Evolutionary conservation across 1,140 invertebrate species (phyloP).

Genomic region (Caenorhabditis briggsae): DNA sequence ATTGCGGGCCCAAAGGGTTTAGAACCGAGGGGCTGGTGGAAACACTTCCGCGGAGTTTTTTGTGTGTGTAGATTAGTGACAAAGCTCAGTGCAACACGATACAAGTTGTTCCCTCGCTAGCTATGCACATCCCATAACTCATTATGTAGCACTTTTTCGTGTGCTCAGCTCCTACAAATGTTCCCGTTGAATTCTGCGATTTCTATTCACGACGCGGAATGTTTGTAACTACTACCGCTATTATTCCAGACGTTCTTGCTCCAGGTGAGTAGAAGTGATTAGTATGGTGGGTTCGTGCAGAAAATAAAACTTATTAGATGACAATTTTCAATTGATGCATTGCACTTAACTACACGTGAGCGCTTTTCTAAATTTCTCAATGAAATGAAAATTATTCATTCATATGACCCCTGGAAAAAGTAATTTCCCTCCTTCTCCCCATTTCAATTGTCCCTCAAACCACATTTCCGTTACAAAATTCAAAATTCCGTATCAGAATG

Average conservation of each 20-base stretch:
- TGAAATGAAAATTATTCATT: no score
- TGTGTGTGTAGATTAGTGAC: conserved; percentile 28
- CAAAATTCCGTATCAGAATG: background rate
- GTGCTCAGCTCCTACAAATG: background rate
- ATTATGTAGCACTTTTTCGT: conserved; percentile 56
- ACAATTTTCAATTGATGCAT: no score
- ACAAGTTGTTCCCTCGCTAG: background rate
- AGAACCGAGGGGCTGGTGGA: background rate
- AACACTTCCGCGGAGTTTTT: conserved; percentile 48
- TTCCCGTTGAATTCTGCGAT: conserved; percentile 16
- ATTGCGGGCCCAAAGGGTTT: background rate
- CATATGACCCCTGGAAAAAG: no score
- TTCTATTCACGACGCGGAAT: conserved; percentile 47
- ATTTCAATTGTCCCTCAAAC: no score
- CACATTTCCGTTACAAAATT: background rate
- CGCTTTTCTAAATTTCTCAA: no score
- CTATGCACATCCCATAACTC: conserved; percentile 52
- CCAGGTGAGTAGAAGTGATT: background rate
- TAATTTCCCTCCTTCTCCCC: no score
- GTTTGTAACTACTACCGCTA: conserved; percentile 38
- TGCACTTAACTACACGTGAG: no score
- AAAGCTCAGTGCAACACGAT: background rate
- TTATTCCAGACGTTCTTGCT: background rate
- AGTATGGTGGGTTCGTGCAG: no score
- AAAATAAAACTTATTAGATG: background rate